phyloP scores from a whole-genome alignment of 2,113 vertebrate genomes.

The Accipiter cooperii region DNA sequence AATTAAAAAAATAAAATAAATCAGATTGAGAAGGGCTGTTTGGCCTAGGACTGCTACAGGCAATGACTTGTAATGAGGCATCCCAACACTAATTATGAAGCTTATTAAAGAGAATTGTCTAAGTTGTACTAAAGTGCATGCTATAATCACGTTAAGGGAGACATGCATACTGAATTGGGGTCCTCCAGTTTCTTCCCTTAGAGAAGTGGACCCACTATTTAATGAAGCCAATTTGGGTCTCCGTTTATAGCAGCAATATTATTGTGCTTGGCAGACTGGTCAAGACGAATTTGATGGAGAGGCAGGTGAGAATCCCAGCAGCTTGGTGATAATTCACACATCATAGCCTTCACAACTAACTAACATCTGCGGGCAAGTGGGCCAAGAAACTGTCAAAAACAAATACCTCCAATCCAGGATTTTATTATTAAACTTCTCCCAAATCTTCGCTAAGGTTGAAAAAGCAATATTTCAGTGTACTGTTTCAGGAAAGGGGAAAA shows the following conservation, averaged over 20 bases:
- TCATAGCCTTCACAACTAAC: slow-evolving; percentile 47
- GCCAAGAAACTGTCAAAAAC: slow-evolving; percentile 52
- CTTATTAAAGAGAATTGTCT: slow-evolving; percentile 70
- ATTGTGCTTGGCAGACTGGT: slow-evolving; percentile 43
- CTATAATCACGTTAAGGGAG: slow-evolving; percentile 26
- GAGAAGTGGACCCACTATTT: not conserved
- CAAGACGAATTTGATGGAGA: slow-evolving; percentile 53
- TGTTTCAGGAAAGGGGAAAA: not conserved
- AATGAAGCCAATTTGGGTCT: not conserved
- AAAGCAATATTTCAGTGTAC: slow-evolving; percentile 46
- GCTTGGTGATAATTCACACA: slow-evolving; percentile 67
- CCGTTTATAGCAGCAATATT: not conserved
- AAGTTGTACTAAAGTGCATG: slow-evolving; percentile 57
- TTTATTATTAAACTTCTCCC: slow-evolving; percentile 65
- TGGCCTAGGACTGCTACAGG: slow-evolving; percentile 72
- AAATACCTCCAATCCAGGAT: slow-evolving; percentile 24
- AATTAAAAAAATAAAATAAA: slow-evolving; percentile 41
- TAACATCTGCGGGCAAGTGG: slow-evolving; percentile 40
- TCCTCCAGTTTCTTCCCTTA: not conserved
- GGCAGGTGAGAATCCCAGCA: slow-evolving; percentile 67
- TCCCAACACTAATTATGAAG: slow-evolving; percentile 71
- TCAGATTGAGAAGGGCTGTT: slow-evolving; percentile 64
- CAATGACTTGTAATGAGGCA: slow-evolving; percentile 71
- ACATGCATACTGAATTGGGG: not conserved
- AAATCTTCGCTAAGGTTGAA: slow-evolving; percentile 58